Evolutionary conservation across 2,888 invertebrate genomes (phyloP), one percentile per base, ranked within the genome.

Genomic region (Pristionchus mayeri): DNA sequence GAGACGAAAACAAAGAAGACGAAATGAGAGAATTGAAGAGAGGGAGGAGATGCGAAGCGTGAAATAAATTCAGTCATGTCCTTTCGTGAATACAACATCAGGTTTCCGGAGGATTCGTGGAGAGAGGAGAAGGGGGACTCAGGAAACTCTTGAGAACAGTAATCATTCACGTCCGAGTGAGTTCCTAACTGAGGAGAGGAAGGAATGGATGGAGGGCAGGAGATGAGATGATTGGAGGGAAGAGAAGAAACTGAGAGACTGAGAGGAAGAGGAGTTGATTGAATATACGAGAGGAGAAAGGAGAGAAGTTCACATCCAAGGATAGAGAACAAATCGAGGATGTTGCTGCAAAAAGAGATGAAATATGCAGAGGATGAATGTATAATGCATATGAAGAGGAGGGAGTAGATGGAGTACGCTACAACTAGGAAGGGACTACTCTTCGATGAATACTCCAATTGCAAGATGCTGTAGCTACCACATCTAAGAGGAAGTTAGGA

Each of bases 221-320:
- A 67, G 37, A 67, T 16, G 37, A n/a, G 67, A 67, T 37, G 37
- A 67, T 37, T 67, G 21, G 67, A 60, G 13, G 37, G 67, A 37
- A 21, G 27, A 67, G 67, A 2, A 30, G 63, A 34, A 63, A 24
- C 13, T 27, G 37, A 13, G 16, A 9, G 37, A n/a, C n/a, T 2
- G 24, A 67, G 67, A 21, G 37, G 37, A 18, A 63, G 63, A 27
- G 27, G 37, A 21, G 37, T 21, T 67, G 67, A 67, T 34, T 67
- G 67, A 67, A 67, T 67, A 67, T 67, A 34, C 67, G 37, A 67
- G 67, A 67, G 21, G 67, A 67, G 67, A 67, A 21, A 67, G 21
- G 37, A 67, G 67, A 34, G 67, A 67, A 60, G 57, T 60, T 60
- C 57, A 13, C 27, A 27, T 60, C 18, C 24, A 57, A 27, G 57